phyloP scores from a whole-genome alignment of 1,140 invertebrate species.

The Hyphantria cunea region DNA sequence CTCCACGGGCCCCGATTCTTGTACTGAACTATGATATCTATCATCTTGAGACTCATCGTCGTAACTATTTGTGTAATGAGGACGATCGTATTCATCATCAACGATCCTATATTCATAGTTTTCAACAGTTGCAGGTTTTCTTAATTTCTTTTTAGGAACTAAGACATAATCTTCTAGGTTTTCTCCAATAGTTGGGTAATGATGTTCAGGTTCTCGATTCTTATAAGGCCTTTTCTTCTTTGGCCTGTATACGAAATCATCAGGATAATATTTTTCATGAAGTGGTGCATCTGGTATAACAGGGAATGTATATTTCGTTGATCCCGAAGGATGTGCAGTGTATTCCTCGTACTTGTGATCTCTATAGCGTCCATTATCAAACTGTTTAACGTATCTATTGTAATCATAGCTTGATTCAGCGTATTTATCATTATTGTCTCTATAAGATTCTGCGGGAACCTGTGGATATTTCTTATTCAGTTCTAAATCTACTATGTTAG shows the following conservation, averaged over 20 bases:
- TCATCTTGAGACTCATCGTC: conserved; percentile 56
- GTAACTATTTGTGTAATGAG: conserved; percentile 41
- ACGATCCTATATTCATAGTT: conserved; percentile 49
- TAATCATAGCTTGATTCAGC: conserved; percentile 53
- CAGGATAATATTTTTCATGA: conserved; percentile 53
- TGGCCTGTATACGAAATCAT: conserved; percentile 54
- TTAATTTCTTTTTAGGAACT: conserved; percentile 70
- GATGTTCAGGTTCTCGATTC: conserved; percentile 41
- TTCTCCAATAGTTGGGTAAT: conserved; percentile 39
- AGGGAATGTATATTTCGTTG: conserved; percentile 53
- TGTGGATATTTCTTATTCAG: conserved; percentile 60
- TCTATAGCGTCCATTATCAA: conserved; percentile 6
- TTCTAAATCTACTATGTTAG: conserved; percentile 50
- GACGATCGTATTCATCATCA: conserved; percentile 62
- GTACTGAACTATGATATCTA: conserved; percentile 48
- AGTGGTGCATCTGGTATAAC: conserved; percentile 49
- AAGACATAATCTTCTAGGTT: conserved; percentile 67
- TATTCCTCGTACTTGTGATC: conserved; percentile 49
- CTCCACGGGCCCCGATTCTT: conserved; percentile 54
- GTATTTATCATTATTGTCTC: conserved; percentile 59
- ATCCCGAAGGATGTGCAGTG: conserved; percentile 38
- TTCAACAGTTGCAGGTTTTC: conserved; percentile 53
- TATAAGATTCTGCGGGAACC: conserved; percentile 44
- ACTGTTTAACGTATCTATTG: conserved; percentile 46
- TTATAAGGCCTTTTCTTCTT: conserved; percentile 70